phyloP scores from a whole-genome alignment of 2,888 invertebrate species.

The Carcina quercana region DNA sequence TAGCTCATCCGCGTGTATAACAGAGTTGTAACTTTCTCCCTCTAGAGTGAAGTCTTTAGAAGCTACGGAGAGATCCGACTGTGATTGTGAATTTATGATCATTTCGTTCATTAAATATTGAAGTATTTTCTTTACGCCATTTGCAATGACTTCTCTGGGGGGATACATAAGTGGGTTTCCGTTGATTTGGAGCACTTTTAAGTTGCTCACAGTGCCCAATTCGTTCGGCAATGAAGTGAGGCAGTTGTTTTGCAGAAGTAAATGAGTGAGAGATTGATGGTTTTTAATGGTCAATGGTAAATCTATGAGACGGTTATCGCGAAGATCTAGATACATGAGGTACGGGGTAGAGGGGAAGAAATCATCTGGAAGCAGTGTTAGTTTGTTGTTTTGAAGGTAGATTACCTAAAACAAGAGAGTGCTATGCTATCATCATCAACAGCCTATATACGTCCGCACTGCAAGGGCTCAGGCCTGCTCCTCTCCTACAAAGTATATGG shows the following conservation, averaged over 20 bases:
- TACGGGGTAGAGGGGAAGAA: constrained; percentile 71
- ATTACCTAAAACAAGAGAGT: constrained; percentile 43
- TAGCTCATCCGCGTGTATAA: constrained; percentile 37
- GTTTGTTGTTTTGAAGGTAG: constrained; percentile 69
- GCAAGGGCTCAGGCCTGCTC: too few species aligned
- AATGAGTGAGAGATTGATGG: constrained; percentile 74
- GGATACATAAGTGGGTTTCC: constrained; percentile 78
- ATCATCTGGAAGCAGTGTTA: constrained; percentile 69
- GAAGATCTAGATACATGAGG: constrained; percentile 78
- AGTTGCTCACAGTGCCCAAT: constrained; percentile 73
- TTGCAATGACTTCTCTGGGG: constrained; percentile 61
- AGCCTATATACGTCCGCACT: too few species aligned
- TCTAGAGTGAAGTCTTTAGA: constrained; percentile 20
- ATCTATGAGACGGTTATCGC: constrained; percentile 72
- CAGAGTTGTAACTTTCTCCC: constrained; percentile 50
- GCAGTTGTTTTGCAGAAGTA: constrained; percentile 77
- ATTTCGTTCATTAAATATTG: constrained; percentile 48
- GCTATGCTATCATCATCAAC: neutral
- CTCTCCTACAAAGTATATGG: too few species aligned
- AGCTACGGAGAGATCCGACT: constrained; percentile 39
- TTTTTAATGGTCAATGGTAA: constrained; percentile 74
- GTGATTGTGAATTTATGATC: constrained; percentile 42
- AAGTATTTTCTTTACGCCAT: constrained; percentile 55
- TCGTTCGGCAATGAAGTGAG: constrained; percentile 75
- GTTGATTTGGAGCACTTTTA: constrained; percentile 76